These are phyloP conservation scores for Pseudorhombus dupliciocellatus DNA, from an alignment of 2,113 vertebrate species.

Conservation along the genomic window DNA sequence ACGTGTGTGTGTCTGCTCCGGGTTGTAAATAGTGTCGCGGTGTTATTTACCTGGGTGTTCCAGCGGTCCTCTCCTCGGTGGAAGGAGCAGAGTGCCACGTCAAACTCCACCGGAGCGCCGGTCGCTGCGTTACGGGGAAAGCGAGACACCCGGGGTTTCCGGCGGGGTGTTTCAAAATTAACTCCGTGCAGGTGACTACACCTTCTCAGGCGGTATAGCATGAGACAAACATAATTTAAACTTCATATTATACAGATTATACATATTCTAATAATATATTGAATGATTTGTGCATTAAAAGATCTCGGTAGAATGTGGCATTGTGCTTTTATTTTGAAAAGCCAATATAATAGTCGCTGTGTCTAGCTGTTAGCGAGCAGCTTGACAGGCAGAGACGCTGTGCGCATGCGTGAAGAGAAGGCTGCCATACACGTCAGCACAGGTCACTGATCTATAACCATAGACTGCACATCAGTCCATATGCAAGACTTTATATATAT, in stretches of 20 bases:
- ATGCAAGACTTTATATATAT: no score
- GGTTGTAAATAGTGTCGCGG: neutral
- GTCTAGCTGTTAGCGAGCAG: accelerated
- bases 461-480: no score
- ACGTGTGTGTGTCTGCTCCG: no score
- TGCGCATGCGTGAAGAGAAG: conserved; percentile 73
- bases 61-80: conserved; percentile 31
- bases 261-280: no score
- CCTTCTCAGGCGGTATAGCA: accelerated
- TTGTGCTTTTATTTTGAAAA: conserved; percentile 15
- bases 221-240: accelerated
- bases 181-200: accelerated
- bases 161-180: conserved; percentile 32
- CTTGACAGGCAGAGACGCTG: neutral
- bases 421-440: conserved; percentile 78
- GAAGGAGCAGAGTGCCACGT: conserved; percentile 81
- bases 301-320: accelerated
- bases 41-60: conserved; percentile 68
- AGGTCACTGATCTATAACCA: conserved; percentile 3
- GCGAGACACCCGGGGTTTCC: neutral
- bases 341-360: accelerated
- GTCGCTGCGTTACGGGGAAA: conserved; percentile 44
- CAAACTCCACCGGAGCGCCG: conserved; percentile 78
- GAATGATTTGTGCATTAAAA: accelerated
- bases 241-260: accelerated